Percentiles rank a stretch among this genome's conserved stretches.
Evolutionary conservation across 2,888 invertebrate species (phyloP).

Genomic region (Cactoblastis cactorum): DNA sequence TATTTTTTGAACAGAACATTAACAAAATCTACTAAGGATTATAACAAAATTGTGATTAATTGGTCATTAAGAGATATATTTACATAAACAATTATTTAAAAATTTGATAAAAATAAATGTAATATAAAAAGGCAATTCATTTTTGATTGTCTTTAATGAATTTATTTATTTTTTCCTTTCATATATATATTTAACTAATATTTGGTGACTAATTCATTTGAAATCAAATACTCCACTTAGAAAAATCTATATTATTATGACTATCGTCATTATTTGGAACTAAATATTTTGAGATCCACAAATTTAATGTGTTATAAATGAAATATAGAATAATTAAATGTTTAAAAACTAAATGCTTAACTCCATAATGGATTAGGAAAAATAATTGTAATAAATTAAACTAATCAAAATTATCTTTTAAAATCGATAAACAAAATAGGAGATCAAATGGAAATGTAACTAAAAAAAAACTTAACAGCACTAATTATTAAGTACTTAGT

Average conservation of each 20-base stretch:
- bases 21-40: conserved; percentile 34
- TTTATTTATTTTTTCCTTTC: conserved; percentile 28
- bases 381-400: conserved; percentile 62
- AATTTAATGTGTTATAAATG: conserved; percentile 37
- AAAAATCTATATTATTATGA: conserved; percentile 51
- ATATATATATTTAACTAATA: conserved; percentile 65
- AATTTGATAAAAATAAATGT: conserved; percentile 36
- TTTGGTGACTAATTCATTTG: conserved; percentile 65
- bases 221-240: conserved; percentile 45
- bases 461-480: conserved; percentile 69
- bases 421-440: conserved; percentile 68
- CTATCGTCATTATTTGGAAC: conserved; percentile 73
- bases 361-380: conserved; percentile 29
- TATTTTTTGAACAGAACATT: conserved; percentile 55
- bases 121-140: conserved; percentile 27
- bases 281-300: conserved; percentile 72
- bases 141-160: conserved; percentile 19
- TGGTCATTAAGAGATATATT: conserved; percentile 33
- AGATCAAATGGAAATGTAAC: conserved; percentile 73
- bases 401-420: conserved; percentile 52
- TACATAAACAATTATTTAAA: conserved; percentile 41
- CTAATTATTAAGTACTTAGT: conserved; percentile 36
- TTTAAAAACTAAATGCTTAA: conserved; percentile 39
- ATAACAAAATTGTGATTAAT: conserved; percentile 47
- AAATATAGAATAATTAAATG: conserved; percentile 28